phyloP scores from a whole-genome alignment of 2,797 vertebrate species.

The Mormyrops boulengeri region DNA sequence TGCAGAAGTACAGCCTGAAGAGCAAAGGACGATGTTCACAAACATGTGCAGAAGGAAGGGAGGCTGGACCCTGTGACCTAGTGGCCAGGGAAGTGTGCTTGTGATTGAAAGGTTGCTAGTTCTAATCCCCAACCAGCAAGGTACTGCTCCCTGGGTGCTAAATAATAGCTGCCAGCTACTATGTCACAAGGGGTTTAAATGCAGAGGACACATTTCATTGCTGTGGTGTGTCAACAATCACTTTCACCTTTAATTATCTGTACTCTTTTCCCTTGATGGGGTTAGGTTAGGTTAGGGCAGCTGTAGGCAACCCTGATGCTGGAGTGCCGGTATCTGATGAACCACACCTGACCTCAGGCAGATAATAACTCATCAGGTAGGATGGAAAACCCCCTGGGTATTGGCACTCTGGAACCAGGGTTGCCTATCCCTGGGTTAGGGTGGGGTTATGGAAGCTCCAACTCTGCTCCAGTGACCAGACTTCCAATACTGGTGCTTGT shows the following conservation, averaged over 20 bases:
- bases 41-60: neutral
- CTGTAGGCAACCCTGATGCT: neutral
- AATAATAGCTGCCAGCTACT: neutral
- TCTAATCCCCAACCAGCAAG: neutral
- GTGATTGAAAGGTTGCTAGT: neutral
- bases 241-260: neutral
- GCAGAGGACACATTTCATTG: neutral
- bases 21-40: neutral
- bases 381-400: neutral
- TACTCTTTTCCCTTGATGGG: neutral
- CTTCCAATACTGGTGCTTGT: neutral
- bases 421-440: neutral
- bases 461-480: neutral
- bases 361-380: neutral
- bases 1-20: neutral
- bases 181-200: neutral
- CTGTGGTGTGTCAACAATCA: neutral
- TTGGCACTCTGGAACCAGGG: neutral
- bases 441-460: neutral
- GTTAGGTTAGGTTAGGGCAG: neutral
- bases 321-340: neutral
- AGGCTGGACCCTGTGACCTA: neutral
- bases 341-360: neutral
- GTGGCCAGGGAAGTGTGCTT: neutral
- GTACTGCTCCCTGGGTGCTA: neutral